These are phyloP conservation scores for Chrysolina haemoptera DNA, from an alignment of 2,888 invertebrate genomes.

Conservation along the genomic window DNA sequence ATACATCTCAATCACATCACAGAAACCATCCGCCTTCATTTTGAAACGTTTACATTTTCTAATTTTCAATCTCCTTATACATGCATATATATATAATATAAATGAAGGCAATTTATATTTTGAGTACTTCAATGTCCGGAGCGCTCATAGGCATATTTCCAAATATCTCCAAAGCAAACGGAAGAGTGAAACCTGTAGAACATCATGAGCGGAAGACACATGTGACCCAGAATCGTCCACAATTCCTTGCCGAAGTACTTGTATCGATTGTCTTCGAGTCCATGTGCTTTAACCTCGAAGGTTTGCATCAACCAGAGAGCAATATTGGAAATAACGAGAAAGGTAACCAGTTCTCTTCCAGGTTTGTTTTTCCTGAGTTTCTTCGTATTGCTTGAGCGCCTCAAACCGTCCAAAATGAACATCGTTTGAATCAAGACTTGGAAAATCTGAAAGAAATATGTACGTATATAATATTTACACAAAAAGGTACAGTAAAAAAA, in stretches of 20 bases:
- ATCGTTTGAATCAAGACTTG: constrained; percentile 84
- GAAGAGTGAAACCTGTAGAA: constrained; percentile 86
- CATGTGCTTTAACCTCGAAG: constrained; percentile 76
- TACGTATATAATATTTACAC: neutral
- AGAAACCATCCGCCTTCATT: too few relatives aligned
- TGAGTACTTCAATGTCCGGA: constrained; percentile 49
- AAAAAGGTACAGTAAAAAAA: neutral
- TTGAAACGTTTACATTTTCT: too few relatives aligned
- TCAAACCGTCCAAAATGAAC: constrained; percentile 80
- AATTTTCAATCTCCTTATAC: too few relatives aligned
- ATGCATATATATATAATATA: too few relatives aligned
- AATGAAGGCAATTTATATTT: too few relatives aligned
- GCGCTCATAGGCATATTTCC: constrained; percentile 82
- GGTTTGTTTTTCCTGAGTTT: constrained; percentile 78
- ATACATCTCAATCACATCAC: too few relatives aligned
- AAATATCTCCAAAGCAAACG: constrained; percentile 85
- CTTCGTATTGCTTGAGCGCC: constrained; percentile 80
- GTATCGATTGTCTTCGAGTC: constrained; percentile 73
- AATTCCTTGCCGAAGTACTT: constrained; percentile 79
- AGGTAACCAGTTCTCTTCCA: constrained; percentile 83
- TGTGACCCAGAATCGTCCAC: constrained; percentile 83
- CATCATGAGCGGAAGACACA: constrained; percentile 82
- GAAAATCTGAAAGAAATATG: constrained; percentile 72
- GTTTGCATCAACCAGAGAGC: constrained; percentile 85
- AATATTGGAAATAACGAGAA: constrained; percentile 82